phyloP scores from a whole-genome alignment of 2,797 vertebrate species.

The Helarctos malayanus region DNA sequence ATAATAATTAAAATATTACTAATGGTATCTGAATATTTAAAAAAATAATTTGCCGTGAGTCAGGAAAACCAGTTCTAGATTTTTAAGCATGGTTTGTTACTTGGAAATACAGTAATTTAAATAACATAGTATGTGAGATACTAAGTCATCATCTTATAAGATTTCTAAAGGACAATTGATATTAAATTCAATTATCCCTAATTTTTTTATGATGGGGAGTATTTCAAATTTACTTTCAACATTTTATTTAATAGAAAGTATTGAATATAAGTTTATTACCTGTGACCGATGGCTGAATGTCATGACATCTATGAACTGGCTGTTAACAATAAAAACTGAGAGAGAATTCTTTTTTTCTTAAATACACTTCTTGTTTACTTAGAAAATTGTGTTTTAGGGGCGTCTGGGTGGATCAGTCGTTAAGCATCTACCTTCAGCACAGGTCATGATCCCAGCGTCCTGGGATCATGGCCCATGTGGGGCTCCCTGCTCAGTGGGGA shows the following conservation, averaged over 20 bases:
- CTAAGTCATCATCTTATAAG: neutral
- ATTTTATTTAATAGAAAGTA: neutral
- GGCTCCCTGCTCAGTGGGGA: too few relatives aligned
- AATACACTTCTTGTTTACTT: neutral
- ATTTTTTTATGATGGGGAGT: neutral
- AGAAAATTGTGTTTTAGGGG: neutral
- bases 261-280: neutral
- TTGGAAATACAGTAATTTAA: neutral
- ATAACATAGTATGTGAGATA: neutral
- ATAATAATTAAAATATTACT: neutral
- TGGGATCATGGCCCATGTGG: too few relatives aligned
- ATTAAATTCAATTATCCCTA: neutral
- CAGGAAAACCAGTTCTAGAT: neutral
- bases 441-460: too few relatives aligned
- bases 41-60: neutral
- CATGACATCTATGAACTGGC: neutral
- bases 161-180: neutral
- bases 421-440: too few relatives aligned
- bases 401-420: too few relatives aligned
- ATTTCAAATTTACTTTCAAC: neutral
- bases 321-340: neutral
- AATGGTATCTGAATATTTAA: neutral
- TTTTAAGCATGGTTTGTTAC: neutral
- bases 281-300: neutral
- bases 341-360: neutral